These are phyloP conservation scores for Pelagia noctiluca DNA, from an alignment of 30 jellyfish, hydroid and myxozoan species.

Conservation along the genomic window DNA sequence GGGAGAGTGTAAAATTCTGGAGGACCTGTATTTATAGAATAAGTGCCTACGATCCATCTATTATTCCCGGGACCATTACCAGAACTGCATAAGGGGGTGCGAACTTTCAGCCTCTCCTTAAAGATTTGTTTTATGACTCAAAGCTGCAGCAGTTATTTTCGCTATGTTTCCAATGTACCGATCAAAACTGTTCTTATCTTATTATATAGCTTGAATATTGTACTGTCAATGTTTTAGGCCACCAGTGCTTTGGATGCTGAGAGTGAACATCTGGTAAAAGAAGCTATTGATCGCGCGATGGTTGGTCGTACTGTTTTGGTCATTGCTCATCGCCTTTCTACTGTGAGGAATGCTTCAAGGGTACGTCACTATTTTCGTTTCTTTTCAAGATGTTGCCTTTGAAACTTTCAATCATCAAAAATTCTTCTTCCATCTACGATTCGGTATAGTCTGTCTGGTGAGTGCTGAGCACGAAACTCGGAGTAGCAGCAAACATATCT, in stretches of 20 bases:
- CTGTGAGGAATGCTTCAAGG: slow-evolving; percentile 94
- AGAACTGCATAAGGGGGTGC: neutral
- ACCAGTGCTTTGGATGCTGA: slow-evolving; percentile 98
- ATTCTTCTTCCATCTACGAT: too few species aligned
- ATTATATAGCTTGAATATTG: neutral
- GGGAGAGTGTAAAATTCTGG: too few species aligned
- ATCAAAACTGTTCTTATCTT: neutral
- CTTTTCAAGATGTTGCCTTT: slow-evolving; percentile 71
- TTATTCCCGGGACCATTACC: neutral
- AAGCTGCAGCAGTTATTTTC: neutral
- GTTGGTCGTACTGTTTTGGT: slow-evolving; percentile 94
- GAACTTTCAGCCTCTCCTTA: neutral
- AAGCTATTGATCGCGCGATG: slow-evolving; percentile 99
- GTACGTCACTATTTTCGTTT: slow-evolving; percentile 24
- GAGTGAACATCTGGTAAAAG: slow-evolving; percentile 94
- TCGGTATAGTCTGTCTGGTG: too few species aligned
- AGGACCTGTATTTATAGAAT: too few species aligned
- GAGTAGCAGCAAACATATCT: neutral
- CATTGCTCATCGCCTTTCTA: slow-evolving; percentile 95
- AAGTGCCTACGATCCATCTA: too few species aligned
- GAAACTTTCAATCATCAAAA: neutral
- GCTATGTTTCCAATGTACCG: neutral
- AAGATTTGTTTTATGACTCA: neutral
- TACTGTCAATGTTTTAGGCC: slow-evolving; percentile 57
- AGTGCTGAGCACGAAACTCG: neutral